These are phyloP conservation scores for Neosilurus hyrtlii DNA, from an alignment of 2,797 vertebrate genomes.

Conservation along the genomic window DNA sequence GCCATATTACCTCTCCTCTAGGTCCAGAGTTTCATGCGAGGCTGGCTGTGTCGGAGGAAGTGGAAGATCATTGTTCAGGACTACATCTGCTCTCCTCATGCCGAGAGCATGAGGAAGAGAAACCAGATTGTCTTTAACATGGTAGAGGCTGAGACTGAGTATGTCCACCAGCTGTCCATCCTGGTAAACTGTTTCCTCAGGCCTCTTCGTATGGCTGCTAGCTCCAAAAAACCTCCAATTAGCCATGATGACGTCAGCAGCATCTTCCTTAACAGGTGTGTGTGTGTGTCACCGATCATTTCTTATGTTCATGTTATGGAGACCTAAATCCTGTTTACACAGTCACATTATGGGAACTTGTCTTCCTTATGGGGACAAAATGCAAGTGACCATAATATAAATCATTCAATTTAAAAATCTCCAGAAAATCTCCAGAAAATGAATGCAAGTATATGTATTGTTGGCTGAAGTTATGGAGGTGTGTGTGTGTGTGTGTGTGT, in stretches of 20 bases:
- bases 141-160: slow-evolving; percentile 88
- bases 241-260: slow-evolving; percentile 95
- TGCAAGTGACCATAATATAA: too few species aligned
- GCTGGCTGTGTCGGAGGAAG: slow-evolving; percentile 87
- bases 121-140: slow-evolving; percentile 92
- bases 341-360: too few species aligned
- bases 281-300: neutral
- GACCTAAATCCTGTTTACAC: too few species aligned
- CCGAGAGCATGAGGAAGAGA: slow-evolving; percentile 88
- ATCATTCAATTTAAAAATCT: too few species aligned
- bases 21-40: slow-evolving; percentile 91
- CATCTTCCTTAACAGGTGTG: slow-evolving; percentile 96
- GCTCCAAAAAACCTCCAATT: slow-evolving; percentile 97
- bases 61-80: slow-evolving; percentile 92
- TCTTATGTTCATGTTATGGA: too few species aligned
- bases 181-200: slow-evolving; percentile 95
- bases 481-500: too few species aligned
- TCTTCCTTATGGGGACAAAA: too few species aligned
- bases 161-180: slow-evolving; percentile 92
- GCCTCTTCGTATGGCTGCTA: slow-evolving; percentile 95
- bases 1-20: slow-evolving; percentile 48
- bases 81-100: slow-evolving; percentile 88
- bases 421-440: too few species aligned
- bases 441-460: too few species aligned
- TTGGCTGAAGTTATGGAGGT: too few species aligned